Evolutionary conservation across 1,140 invertebrate species (phyloP).

Genomic region (Sipha flava): DNA sequence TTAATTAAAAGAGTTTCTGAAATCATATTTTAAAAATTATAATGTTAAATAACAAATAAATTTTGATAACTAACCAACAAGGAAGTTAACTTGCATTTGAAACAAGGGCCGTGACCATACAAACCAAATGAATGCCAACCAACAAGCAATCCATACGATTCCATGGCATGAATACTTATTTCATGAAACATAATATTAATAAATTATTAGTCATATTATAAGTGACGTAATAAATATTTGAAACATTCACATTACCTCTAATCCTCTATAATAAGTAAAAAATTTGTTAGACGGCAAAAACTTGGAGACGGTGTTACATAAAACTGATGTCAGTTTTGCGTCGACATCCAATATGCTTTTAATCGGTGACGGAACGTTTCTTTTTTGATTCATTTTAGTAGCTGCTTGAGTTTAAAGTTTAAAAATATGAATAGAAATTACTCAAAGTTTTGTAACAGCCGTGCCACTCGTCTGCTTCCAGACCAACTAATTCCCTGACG

Average conservation of each 20-base stretch:
- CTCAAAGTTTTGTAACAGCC: too few species aligned
- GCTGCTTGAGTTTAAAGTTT: too few species aligned
- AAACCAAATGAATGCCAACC: slow-evolving; percentile 65
- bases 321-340: not conserved
- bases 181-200: slow-evolving; percentile 32
- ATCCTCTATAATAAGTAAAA: slow-evolving; percentile 18
- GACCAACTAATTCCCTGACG: too few species aligned
- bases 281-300: not conserved
- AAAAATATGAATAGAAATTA: too few species aligned
- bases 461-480: too few species aligned
- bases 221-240: not conserved
- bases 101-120: slow-evolving; percentile 55
- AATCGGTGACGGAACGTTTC: not conserved
- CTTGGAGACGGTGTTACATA: not conserved
- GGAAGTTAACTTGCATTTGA: slow-evolving; percentile 74
- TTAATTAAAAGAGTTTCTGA: too few species aligned
- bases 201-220: not conserved
- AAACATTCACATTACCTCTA: not conserved
- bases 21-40: too few species aligned
- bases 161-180: slow-evolving; percentile 82
- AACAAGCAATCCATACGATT: slow-evolving; percentile 69
- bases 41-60: too few species aligned
- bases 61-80: slow-evolving; percentile 65
- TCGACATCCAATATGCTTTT: not conserved
- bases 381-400: not conserved